phyloP scores from a whole-genome alignment of 2,113 vertebrate genomes.

The Galemys pyrenaicus region DNA sequence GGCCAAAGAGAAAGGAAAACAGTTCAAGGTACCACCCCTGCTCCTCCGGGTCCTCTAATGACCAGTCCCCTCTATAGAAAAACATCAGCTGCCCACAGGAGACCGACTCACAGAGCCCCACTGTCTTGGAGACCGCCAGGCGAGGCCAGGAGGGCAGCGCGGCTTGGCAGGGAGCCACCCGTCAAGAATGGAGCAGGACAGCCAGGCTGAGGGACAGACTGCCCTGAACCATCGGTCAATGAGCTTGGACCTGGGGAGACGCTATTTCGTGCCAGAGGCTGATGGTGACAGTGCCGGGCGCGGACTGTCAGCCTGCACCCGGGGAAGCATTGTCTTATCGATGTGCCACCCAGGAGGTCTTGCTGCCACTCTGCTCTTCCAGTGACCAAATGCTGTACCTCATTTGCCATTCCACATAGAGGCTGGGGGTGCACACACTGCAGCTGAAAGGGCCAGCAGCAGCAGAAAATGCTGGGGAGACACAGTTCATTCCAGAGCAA shows the following conservation, averaged over 20 bases:
- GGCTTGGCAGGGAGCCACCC: conserved; percentile 79
- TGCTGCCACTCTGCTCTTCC: neutral
- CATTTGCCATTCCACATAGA: neutral
- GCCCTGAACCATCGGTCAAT: conserved; percentile 51
- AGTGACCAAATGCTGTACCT: rapidly evolving
- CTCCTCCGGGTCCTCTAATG: conserved; percentile 85
- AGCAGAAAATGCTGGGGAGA: neutral
- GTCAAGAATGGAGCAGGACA: conserved; percentile 71
- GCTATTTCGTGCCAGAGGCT: neutral
- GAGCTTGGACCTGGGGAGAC: neutral
- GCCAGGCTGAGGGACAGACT: conserved; percentile 71
- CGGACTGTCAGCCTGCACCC: conserved; percentile 61
- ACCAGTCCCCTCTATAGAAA: conserved; percentile 84
- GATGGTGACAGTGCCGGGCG: neutral
- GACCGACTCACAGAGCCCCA: conserved; percentile 84
- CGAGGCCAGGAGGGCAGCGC: conserved; percentile 73
- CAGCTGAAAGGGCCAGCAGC: too few relatives aligned
- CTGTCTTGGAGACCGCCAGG: conserved; percentile 82
- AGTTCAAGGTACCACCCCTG: conserved; percentile 87
- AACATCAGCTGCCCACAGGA: conserved; percentile 84
- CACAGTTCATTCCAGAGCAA: too few relatives aligned
- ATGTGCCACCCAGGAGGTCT: neutral
- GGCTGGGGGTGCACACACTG: neutral
- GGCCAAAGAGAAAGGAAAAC: conserved; percentile 88
- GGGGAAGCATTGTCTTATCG: neutral